These are phyloP conservation scores for Charina bottae DNA, from an alignment of 2,113 vertebrate genomes.

Conservation along the genomic window DNA sequence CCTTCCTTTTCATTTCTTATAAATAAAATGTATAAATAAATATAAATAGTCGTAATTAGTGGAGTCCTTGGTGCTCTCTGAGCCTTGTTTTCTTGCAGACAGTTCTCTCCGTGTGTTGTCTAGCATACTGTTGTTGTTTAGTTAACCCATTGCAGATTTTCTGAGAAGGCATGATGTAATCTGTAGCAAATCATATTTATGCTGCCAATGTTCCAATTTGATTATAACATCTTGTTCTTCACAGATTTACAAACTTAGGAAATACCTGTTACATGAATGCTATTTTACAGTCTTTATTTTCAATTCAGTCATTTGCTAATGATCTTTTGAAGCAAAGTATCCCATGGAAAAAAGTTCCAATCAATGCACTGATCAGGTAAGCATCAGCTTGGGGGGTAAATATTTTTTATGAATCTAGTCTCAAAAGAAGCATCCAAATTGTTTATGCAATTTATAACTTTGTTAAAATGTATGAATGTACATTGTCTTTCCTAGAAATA, in stretches of 20 bases:
- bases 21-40: neutral
- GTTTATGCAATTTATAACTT: neutral
- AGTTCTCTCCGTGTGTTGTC: neutral
- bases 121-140: neutral
- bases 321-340: conserved; percentile 96
- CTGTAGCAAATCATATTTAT: neutral
- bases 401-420: neutral
- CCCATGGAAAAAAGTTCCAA: conserved; percentile 92
- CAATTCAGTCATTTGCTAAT: conserved; percentile 94
- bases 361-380: conserved; percentile 94
- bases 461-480: neutral
- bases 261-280: conserved; percentile 99
- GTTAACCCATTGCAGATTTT: neutral
- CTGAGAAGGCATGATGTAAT: neutral
- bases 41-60: neutral
- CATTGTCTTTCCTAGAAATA: neutral
- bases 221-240: conserved; percentile 34
- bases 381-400: conserved; percentile 23
- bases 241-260: conserved; percentile 96
- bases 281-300: conserved; percentile 97
- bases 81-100: no score
- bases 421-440: neutral
- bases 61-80: no score
- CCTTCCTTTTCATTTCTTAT: neutral
- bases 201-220: neutral